Evolutionary conservation across 2,113 vertebrate genomes (phyloP), one percentile per base, ranked within the genome.

Genomic region (Galeopterus variegatus): DNA sequence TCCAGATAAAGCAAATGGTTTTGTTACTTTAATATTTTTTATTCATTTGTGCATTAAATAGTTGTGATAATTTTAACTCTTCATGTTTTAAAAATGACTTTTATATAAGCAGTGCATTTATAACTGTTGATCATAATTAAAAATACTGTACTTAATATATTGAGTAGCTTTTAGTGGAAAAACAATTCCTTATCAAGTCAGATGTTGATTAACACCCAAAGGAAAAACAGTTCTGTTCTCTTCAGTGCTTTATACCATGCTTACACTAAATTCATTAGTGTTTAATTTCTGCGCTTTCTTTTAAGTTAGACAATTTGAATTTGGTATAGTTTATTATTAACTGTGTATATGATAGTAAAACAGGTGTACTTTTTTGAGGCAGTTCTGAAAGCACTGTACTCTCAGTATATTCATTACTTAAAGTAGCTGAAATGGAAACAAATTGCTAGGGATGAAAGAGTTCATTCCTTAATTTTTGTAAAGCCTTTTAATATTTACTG

Each of bases 1-100:
- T 94, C 82, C 88, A 97, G 72, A 91, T 96, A 91, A 97, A 96
- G 69, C 79, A 96, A 94, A 96, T 52, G 36, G 60, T 88, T 96
- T 92, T 96, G 72, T 86, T 0, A 72, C 18, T 77, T 96, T 80
- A 70, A 72, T 52, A 62, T 1, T 97, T 98, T 96, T 96, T 79
- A 58, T 92, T 90, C 52, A 88, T 41, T 73, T 88, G 8, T 95
- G 13, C 72, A 23, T 73, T 69, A 94, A 95, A 56, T 96, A 77
- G 41, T 12, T 94, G 33, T 97, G 93, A 81, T 81, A 96, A 97
- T 82, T 95, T 94, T 95, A 95, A 77, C 2, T 2, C 48, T 89
- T 65, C 33, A 73, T 96, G 86, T 93, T 97, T 97, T 97, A 96
- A 93, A 69, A 87, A 45, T 73, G 62, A 58, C 80, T 91, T 90